Conservation (phyloP, 2,113 vertebrate genomes). For the Phaetusa simplex region DNA sequence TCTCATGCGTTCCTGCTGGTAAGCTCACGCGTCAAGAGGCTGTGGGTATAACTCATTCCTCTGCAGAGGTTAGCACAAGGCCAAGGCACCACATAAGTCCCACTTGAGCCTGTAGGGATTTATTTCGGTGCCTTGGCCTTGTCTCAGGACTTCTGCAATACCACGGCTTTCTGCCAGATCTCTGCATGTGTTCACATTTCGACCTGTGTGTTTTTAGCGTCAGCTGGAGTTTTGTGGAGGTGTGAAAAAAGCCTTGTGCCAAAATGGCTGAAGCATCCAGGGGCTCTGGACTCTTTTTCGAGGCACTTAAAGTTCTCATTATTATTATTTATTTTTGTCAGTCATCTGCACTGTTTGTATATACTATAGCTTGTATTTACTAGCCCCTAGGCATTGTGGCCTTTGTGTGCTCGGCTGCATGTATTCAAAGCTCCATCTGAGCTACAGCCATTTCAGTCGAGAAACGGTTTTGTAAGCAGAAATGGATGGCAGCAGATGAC, state of each 20-base stretch:
- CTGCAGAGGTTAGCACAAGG: background rate
- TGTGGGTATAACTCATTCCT: background rate
- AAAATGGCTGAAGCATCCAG: background rate
- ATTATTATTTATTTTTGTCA: background rate
- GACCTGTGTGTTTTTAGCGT: background rate
- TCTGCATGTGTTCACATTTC: background rate
- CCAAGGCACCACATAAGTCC: conserved; percentile 49
- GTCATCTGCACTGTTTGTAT: background rate
- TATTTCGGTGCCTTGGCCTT: conserved; percentile 46
- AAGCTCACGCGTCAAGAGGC: background rate
- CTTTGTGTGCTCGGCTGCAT: background rate
- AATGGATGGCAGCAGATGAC: conserved; percentile 28
- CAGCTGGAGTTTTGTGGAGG: conserved; percentile 7
- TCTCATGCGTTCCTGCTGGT: background rate
- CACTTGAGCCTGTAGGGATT: conserved; percentile 43
- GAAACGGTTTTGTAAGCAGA: conserved; percentile 29
- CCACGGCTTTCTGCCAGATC: background rate
- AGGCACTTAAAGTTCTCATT: background rate
- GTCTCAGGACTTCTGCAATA: conserved; percentile 52
- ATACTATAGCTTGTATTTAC: background rate
- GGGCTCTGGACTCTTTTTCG: background rate
- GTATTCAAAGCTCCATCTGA: conserved; percentile 4
- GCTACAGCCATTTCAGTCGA: background rate
- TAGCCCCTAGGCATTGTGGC: background rate
- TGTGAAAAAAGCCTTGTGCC: conserved; percentile 22